Base-by-base conservation (phyloP, 2,888 invertebrate species). In the Cataglyphis rosenhaueri region DNA sequence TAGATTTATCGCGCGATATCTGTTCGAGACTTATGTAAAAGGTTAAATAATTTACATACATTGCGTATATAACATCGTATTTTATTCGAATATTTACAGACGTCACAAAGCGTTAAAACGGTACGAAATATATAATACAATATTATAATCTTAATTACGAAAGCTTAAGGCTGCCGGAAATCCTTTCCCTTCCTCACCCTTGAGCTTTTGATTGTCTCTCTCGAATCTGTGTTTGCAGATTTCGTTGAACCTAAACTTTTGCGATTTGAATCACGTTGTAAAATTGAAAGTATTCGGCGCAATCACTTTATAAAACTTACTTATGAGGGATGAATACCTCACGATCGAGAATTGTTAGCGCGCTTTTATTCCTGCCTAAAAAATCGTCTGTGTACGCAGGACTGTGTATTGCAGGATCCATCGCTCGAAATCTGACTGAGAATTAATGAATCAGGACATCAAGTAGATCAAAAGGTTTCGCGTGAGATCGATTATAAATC, bases 11-110 rank as follows among this genome's bases (percentile, higher is more conserved):
- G 38, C 44, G 52, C 44, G 59, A 59, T 52, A 52, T 70, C 21
- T 59, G 71, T 44, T 64, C 74, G 65, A 65, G 29, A 52, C 48
- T n/a, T 79, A 44, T 59, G 57, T 71, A 71, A 79, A 76, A 55
- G 76, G 21, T 76, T n/a, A 21, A 52, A 70, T 68, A 41, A 66
- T 65, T 29, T 55, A 57, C 52, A 10, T 68, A 25, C 15, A 57
- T 12, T 65, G 32, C 4, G 9, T 78, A 41, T 59, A 21, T 32
- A 65, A 29, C 21, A 9, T 48, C 12, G 25, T 66, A 71, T 79
- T 79, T 70, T 78, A 78, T 70, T 78, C 32, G 18, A 70, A 57
- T 78, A 79, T 79, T 79, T 71, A 79, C 71, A 71, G 12, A 35
- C 38, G 21, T 12, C 18, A 38, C 25, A 44, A 57, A 59, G 48